phyloP scores from a whole-genome alignment of 2,888 invertebrate genomes.

The Dryadula phaetusa region DNA sequence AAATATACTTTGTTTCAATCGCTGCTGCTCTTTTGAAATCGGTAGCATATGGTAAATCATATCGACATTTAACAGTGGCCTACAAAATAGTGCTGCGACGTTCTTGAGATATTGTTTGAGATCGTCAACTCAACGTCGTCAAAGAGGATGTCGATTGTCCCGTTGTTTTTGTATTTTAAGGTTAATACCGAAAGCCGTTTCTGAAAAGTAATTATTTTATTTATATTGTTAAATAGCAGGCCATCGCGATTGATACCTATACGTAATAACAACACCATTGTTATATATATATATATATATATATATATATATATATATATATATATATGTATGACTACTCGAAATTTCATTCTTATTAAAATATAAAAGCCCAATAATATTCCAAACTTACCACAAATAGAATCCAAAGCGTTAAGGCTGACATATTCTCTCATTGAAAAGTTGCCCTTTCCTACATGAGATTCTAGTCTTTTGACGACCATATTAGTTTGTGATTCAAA shows the following conservation, averaged over 20 bases:
- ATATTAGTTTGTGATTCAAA: conserved; percentile 17
- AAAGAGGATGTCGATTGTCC: background rate
- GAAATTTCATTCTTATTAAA: no score
- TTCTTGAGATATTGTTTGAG: background rate
- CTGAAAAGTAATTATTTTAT: background rate
- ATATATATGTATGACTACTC: no score
- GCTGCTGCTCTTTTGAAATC: background rate
- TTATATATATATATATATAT: no score
- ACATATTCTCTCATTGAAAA: conserved; percentile 5
- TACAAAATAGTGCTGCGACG: background rate
- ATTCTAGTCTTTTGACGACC: background rate
- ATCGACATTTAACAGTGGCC: background rate
- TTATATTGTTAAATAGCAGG: no score
- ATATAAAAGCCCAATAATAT: background rate
- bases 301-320: no score
- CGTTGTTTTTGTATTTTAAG: background rate
- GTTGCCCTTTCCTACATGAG: conserved; percentile 1
- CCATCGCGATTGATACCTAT: no score
- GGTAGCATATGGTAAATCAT: background rate
- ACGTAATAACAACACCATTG: no score
- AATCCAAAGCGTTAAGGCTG: background rate
- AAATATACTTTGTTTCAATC: background rate
- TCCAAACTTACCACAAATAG: conserved; percentile 22
- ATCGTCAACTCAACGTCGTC: no score
- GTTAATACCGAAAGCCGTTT: conserved; percentile 13